These are phyloP conservation scores for Vidua chalybeata DNA, from an alignment of 2,113 vertebrate species.

Conservation along the genomic window DNA sequence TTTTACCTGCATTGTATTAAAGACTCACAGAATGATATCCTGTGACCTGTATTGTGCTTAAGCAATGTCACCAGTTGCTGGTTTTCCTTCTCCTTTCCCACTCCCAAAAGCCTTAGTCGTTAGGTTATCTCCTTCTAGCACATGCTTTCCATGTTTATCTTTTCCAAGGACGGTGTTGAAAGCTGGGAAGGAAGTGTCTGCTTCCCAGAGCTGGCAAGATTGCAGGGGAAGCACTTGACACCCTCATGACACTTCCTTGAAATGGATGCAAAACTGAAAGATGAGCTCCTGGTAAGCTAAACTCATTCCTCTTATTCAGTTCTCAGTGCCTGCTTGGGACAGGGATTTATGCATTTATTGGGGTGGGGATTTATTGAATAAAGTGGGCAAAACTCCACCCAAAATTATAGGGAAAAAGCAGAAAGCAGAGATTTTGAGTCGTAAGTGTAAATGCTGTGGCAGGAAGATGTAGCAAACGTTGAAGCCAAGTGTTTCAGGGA, in stretches of 20 bases:
- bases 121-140: background rate
- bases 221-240: background rate
- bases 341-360: background rate
- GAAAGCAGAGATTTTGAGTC: background rate
- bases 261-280: background rate
- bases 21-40: background rate
- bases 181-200: constrained; percentile 13
- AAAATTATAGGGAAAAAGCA: background rate
- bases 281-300: background rate
- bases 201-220: background rate
- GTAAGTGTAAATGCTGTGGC: background rate
- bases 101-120: background rate
- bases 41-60: fast-evolving
- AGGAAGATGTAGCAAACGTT: background rate
- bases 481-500: background rate
- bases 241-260: constrained; percentile 4
- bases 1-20: background rate
- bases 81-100: background rate
- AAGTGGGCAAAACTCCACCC: background rate
- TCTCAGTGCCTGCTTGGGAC: background rate
- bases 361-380: background rate
- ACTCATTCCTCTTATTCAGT: background rate
- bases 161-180: background rate
- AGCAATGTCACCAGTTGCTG: background rate
- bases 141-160: background rate